Conservation (phyloP, 1,140 invertebrate genomes). For the Dufourea novaeangliae region DNA sequence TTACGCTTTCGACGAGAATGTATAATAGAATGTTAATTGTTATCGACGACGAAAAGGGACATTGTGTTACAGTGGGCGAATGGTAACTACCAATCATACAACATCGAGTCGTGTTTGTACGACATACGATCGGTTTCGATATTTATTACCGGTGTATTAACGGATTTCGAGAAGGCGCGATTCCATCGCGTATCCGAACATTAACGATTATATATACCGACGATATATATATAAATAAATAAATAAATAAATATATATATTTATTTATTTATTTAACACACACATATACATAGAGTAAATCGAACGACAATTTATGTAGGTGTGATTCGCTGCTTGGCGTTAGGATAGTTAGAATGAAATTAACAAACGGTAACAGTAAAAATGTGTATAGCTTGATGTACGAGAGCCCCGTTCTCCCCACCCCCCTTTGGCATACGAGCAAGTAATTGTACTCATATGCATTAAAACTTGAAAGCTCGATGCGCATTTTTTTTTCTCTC, state of each 20-base stretch:
- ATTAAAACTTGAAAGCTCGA: conserved; percentile 18
- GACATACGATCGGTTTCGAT: conserved; percentile 12
- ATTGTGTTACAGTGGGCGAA: neutral
- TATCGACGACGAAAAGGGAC: neutral
- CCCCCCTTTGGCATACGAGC: conserved; percentile 19
- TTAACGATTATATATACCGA: conserved; percentile 49
- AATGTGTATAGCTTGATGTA: conserved; percentile 70
- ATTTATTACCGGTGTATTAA: conserved; percentile 11
- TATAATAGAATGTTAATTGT: conserved; percentile 33
- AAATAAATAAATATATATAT: conserved; percentile 35
- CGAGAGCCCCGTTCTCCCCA: conserved; percentile 13
- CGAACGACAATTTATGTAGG: conserved; percentile 56
- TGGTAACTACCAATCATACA: conserved; percentile 2
- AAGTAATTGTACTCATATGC: conserved; percentile 48
- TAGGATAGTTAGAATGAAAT: conserved; percentile 68
- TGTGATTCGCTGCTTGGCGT: conserved; percentile 65
- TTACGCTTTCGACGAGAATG: conserved; percentile 4
- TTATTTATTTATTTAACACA: too few relatives aligned
- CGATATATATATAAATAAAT: conserved; percentile 36
- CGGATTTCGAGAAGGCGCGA: conserved; percentile 48
- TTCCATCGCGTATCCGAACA: conserved; percentile 32
- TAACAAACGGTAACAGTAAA: conserved; percentile 64
- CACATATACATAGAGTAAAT: conserved; percentile 52
- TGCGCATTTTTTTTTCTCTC: conserved; percentile 24
- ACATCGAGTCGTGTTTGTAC: conserved; percentile 3